Base-by-base conservation (phyloP, 2,797 vertebrate species). In the Centroberyx gerrardi region DNA sequence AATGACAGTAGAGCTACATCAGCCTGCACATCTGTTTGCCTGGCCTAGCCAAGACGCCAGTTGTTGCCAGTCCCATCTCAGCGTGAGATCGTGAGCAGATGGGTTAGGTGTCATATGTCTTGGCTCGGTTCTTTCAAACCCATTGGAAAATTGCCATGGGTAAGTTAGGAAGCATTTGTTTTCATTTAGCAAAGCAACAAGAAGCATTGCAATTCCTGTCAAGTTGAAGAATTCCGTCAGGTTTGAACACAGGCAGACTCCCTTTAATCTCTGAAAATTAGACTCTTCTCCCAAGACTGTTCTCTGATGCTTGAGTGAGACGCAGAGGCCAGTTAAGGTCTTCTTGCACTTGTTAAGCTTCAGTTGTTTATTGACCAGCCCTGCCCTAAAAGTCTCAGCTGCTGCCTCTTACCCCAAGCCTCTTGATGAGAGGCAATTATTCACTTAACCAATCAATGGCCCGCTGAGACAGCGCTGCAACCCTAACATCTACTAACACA, bases 281-380 rank as follows among this genome's bases (percentile, higher is more conserved):
- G 59, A 42, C 75, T 81, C 31, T 53, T 72, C 69, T 88, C 79
- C 55, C 52, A 38, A 68, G 88, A 76, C 61, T 49, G n/a, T 65
- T 65, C 33, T 62, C n/a, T 77, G 60, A 54, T 56, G 64, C 53
- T 79, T 79, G 73, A 89, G 82, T 68, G 80, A 90, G 81, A 82
- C 76, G 60, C 80, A 7, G 27, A 31, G 86, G 78, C 73, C 78
- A 74, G 62, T 72, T 68, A 48, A 86, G 83, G 82, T 87, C 83
- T 62, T 22, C 64, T 72, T 28, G 67, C 64, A 67, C 81, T 91
- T 89, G 89, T 88, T 87, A 76, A 66, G 75, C 80, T 76, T 83
- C 80, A 72, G 76, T 72, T 80, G 72, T 87, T 93, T 91, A 93
- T 93, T 84, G 90, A 93, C 82, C 51, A 29, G 36, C 69, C 79